A percentile compares a stretch with the other conserved stretches of the same genome.
phyloP scores from a whole-genome alignment of 2,888 invertebrate genomes.

The Trachelus troglodyta region DNA sequence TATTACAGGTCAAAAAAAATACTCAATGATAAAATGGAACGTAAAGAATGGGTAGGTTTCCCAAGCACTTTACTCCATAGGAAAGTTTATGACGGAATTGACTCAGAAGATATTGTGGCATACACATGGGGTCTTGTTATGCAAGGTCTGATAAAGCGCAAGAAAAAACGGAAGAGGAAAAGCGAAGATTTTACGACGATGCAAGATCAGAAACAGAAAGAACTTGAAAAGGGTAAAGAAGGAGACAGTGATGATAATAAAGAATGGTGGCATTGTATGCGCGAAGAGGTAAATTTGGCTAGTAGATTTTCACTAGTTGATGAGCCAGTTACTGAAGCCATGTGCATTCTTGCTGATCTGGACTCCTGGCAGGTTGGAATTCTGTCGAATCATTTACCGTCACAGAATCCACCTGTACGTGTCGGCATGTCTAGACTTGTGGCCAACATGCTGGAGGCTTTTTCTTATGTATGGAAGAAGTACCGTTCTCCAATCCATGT shows the following conservation, averaged over 20 bases:
- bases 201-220: slow-evolving; percentile 7
- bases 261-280: slow-evolving; percentile 54
- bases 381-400: slow-evolving; percentile 52
- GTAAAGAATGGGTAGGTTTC: slow-evolving; percentile 48
- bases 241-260: slow-evolving; percentile 22
- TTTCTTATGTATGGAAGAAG: slow-evolving; percentile 79
- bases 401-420: slow-evolving; percentile 64
- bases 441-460: slow-evolving; percentile 84
- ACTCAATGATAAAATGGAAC: too few relatives aligned
- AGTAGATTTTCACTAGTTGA: slow-evolving; percentile 68
- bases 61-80: slow-evolving; percentile 50
- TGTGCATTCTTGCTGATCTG: slow-evolving; percentile 84
- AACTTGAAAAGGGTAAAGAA: not conserved
- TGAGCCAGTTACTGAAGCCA: slow-evolving; percentile 79
- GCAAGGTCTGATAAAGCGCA: slow-evolving; percentile 69
- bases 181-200: slow-evolving; percentile 21
- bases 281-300: slow-evolving; percentile 54
- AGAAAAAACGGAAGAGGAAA: slow-evolving; percentile 28
- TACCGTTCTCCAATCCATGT: slow-evolving; percentile 84
- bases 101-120: slow-evolving; percentile 28
- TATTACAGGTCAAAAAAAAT: not conserved
- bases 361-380: slow-evolving; percentile 78
- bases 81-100: slow-evolving; percentile 22
- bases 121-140: slow-evolving; percentile 72
- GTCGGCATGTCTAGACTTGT: slow-evolving; percentile 86